phyloP scores from a whole-genome alignment of 2,797 vertebrate genomes.

The Phalanger gymnotis region DNA sequence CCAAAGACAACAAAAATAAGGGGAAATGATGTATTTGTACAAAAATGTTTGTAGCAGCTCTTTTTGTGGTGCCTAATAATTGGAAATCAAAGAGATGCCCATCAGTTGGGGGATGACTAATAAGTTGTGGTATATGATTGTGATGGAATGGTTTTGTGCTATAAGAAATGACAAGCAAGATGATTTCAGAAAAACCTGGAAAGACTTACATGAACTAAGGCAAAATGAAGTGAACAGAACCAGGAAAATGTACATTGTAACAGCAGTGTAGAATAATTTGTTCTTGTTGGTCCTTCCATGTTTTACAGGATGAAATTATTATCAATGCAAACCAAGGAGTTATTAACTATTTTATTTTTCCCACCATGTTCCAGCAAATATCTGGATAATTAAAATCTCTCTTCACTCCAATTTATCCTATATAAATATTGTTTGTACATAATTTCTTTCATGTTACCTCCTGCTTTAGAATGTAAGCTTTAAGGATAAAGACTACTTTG shows the following conservation, averaged over 20 bases:
- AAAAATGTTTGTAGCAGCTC: neutral
- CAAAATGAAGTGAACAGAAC: neutral
- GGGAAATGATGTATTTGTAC: neutral
- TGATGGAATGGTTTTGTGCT: neutral
- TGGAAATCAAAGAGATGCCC: neutral
- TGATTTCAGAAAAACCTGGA: neutral
- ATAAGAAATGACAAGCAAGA: neutral
- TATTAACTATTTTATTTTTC: neutral
- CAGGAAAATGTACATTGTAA: neutral
- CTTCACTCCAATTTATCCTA: neutral
- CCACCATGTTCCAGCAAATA: neutral
- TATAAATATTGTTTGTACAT: neutral
- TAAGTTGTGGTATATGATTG: neutral
- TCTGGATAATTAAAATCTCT: neutral
- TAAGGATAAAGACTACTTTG: neutral
- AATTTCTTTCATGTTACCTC: neutral
- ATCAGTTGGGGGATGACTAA: neutral
- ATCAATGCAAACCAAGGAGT: neutral
- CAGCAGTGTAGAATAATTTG: neutral
- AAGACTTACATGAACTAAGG: neutral
- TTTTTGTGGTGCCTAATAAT: neutral
- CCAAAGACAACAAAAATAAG: neutral
- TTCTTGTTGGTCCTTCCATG: neutral
- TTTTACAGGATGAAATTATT: neutral
- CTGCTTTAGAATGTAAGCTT: neutral